phyloP scores from a whole-genome alignment of 2,888 invertebrate species.

The Phragmatobia fuliginosa region DNA sequence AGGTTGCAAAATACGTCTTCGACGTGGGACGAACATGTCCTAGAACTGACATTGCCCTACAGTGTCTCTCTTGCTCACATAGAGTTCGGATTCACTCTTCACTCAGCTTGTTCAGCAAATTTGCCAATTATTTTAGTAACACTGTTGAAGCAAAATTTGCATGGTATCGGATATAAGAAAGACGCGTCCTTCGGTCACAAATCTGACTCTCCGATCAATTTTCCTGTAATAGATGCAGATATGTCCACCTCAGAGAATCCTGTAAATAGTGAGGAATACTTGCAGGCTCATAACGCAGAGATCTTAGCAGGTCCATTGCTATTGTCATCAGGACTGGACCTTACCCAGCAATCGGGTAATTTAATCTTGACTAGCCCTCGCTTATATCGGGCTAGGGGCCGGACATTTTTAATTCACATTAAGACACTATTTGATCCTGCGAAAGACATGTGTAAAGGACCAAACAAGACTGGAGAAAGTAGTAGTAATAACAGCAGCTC shows the following conservation, averaged over 20 bases:
- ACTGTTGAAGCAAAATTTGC: conserved; percentile 86
- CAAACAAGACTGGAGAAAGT: conserved; percentile 70
- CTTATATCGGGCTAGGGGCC: conserved; percentile 91
- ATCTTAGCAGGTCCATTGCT: conserved; percentile 96
- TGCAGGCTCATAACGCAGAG: conserved; percentile 95
- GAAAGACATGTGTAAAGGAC: conserved; percentile 84
- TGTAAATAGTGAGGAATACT: conserved; percentile 92
- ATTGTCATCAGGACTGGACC: conserved; percentile 92
- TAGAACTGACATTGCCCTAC: conserved; percentile 94
- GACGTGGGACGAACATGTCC: conserved; percentile 97
- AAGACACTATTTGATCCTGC: conserved; percentile 90
- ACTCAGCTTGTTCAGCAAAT: conserved; percentile 90
- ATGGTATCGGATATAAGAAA: conserved; percentile 85
- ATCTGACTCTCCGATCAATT: conserved; percentile 76
- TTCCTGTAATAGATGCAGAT: conserved; percentile 72
- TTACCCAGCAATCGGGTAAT: conserved; percentile 94
- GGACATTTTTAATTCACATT: conserved; percentile 93
- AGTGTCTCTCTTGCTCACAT: conserved; percentile 94
- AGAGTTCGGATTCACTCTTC: conserved; percentile 94
- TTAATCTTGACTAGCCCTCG: conserved; percentile 95
- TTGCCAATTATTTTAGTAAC: conserved; percentile 93
- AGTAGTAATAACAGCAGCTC: conserved; percentile 45
- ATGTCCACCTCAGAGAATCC: conserved; percentile 89
- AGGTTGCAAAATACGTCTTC: conserved; percentile 94
- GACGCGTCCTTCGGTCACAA: conserved; percentile 79